These are phyloP conservation scores for Andrena cerasifolii DNA, from an alignment of 1,140 invertebrate species.

Conservation along the genomic window DNA sequence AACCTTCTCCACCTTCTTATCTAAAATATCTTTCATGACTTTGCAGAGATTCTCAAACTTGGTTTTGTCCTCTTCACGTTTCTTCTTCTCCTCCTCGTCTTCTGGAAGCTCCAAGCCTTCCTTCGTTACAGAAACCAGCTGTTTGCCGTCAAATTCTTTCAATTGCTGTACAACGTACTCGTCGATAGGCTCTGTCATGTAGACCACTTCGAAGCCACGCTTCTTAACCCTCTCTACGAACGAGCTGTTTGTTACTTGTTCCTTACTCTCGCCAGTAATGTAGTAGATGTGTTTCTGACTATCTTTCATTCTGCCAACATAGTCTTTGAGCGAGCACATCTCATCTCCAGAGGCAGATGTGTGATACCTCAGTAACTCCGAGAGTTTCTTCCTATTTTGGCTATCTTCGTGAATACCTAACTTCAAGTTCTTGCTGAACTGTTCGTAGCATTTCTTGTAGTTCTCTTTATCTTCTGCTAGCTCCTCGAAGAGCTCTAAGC, in stretches of 20 bases:
- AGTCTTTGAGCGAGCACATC: constrained; percentile 95
- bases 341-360: constrained; percentile 98
- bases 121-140: constrained; percentile 97
- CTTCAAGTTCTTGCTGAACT: constrained; percentile 99
- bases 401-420: constrained; percentile 99
- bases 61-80: constrained; percentile 95
- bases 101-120: constrained; percentile 98
- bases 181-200: constrained; percentile 99
- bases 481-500: constrained; percentile 97
- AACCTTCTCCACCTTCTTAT: constrained; percentile 99
- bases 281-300: constrained; percentile 99
- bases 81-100: constrained; percentile 98
- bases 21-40: constrained; percentile 98
- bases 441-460: constrained; percentile 99
- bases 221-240: constrained; percentile 99
- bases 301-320: constrained; percentile 98
- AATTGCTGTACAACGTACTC: constrained; percentile 99
- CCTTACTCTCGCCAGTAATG: constrained; percentile 98
- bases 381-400: constrained; percentile 95
- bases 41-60: constrained; percentile 98
- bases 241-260: constrained; percentile 97
- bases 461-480: constrained; percentile 97
- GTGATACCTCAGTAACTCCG: constrained; percentile 95
- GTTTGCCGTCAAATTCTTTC: constrained; percentile 98
- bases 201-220: constrained; percentile 98